Evolutionary conservation across 1,140 invertebrate species (phyloP), one percentile per base, ranked within the genome.

Genomic region (Phymorhynchus buccinoides): DNA sequence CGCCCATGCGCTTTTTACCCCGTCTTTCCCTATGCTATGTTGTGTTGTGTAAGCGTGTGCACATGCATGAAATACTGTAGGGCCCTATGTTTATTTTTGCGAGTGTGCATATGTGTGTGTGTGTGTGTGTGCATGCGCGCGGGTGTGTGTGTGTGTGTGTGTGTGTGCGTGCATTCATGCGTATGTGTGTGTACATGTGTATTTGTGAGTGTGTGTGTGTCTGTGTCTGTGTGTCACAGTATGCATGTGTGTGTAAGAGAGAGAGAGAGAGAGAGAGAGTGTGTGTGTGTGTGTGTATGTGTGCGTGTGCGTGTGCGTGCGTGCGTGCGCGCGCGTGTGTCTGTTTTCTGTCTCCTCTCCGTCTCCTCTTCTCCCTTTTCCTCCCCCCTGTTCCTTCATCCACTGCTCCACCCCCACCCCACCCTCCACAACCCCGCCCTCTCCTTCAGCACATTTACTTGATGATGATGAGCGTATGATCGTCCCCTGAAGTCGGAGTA

Each of bases 221-320:
- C 9, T 52, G 48, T 52, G 48, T 52, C 9, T 52, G 48, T 52
- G 48, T 52, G 48, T 14, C 22, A 1, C 22, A 7, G 62, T 27
- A n/a, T 4, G 62, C n/a, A 30, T 4, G 62, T 27, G 62, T 66
- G 62, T 7, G 62, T 7, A 27, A 27, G 16, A 27, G 16, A 27
- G 16, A 27, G 16, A 27, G 62, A 4, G 62, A 4, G 62, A 4
- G 62, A 4, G 62, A 14, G 62, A 14, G 9, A 27, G 16, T 18
- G 62, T 66, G 44, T 66, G 62, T 66, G 62, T 66, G 62, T 66
- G 62, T 66, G 62, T 66, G 62, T 66, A 27, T 66, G 62, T 66
- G 62, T 66, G 62, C n/a, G 62, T 66, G 62, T 66, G 62, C n/a
- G 62, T 66, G 62, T 66, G 62, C n/a, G 62, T 66, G 62, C n/a